Evolutionary conservation across 2,797 vertebrate genomes (phyloP).

Genomic region (Clamator glandarius): DNA sequence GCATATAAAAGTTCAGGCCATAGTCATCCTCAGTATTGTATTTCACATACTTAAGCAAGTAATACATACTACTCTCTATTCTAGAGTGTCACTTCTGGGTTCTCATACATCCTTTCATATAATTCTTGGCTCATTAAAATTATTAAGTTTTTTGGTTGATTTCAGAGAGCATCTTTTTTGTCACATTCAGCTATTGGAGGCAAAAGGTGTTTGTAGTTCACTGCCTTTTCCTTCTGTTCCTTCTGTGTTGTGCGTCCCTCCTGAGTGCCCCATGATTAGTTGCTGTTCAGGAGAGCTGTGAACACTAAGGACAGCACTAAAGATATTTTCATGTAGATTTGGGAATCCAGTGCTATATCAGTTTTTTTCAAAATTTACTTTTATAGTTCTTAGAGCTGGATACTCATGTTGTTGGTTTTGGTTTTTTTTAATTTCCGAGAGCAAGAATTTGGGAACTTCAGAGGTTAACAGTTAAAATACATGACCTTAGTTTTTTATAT

Average conservation of each 20-base stretch:
- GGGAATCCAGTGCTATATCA: not conserved
- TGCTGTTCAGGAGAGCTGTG: not conserved
- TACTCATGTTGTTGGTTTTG: not conserved
- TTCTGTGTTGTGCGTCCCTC: not conserved
- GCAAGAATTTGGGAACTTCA: not conserved
- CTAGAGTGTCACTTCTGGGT: not conserved
- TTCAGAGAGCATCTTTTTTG: not conserved
- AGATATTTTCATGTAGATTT: not conserved
- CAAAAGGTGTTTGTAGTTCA: not conserved
- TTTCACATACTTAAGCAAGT: not conserved
- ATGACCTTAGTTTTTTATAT: not conserved
- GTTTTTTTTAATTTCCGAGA: not conserved
- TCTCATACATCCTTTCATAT: not conserved
- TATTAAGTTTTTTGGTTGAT: not conserved
- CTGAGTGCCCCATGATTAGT: not conserved
- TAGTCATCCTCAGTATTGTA: not conserved
- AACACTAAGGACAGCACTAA: not conserved
- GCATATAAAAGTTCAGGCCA: not conserved
- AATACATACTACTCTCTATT: accelerated
- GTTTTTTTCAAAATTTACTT: not conserved
- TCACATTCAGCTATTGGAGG: not conserved
- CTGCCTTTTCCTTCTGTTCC: not conserved
- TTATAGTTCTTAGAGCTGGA: not conserved
- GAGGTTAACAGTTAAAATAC: not conserved
- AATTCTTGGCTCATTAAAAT: not conserved